phyloP scores from a whole-genome alignment of 2,797 vertebrate species.

The Myotis findleyi region DNA sequence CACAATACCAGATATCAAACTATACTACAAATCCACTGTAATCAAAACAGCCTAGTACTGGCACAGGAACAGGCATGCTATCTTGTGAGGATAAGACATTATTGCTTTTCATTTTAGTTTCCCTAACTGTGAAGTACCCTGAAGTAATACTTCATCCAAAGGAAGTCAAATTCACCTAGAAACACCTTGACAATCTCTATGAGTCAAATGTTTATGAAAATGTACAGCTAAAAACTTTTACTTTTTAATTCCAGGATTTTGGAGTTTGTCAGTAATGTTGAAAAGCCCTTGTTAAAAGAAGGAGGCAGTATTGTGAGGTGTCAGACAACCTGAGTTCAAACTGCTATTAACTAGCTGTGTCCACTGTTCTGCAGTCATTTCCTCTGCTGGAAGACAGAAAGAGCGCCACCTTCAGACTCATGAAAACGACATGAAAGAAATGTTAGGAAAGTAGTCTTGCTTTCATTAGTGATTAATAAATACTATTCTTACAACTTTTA shows the following conservation, averaged over 20 bases:
- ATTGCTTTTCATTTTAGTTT: background rate
- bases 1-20: too few species aligned
- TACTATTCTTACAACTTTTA: conserved; percentile 12
- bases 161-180: background rate
- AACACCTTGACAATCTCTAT: background rate
- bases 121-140: background rate
- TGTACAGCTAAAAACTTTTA: background rate
- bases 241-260: background rate
- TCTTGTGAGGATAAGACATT: background rate
- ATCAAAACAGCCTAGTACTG: too few species aligned
- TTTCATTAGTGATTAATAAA: background rate
- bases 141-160: conserved; percentile 32
- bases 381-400: background rate
- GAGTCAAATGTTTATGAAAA: conserved; percentile 10
- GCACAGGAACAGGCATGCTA: too few species aligned
- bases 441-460: background rate
- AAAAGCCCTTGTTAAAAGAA: conserved; percentile 18
- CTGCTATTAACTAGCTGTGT: background rate
- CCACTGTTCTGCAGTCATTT: background rate
- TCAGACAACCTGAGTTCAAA: background rate
- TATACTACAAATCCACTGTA: too few species aligned
- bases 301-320: background rate
- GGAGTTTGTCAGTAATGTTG: background rate
- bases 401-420: background rate
- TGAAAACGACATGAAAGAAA: conserved; percentile 47